These are phyloP conservation scores for Cichlasoma orientale DNA, from an alignment of 2,797 vertebrate genomes.

Conservation along the genomic window DNA sequence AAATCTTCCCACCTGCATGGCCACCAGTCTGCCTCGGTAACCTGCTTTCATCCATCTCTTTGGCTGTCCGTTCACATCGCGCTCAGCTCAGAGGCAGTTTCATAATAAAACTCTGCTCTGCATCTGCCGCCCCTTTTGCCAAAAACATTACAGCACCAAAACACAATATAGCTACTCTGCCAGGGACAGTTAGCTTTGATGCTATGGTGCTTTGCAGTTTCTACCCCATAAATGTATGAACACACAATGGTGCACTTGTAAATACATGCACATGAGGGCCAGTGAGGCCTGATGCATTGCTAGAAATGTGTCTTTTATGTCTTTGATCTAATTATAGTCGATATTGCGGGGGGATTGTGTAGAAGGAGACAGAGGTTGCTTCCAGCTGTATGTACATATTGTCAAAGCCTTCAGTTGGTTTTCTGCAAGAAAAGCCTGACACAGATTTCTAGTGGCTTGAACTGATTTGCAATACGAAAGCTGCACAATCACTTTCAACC, in stretches of 20 bases:
- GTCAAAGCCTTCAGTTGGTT: slow-evolving; percentile 9
- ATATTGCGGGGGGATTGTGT: slow-evolving; percentile 47
- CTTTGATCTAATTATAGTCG: slow-evolving; percentile 53
- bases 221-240: background rate
- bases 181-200: background rate
- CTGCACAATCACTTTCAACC: background rate
- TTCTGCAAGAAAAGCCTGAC: background rate
- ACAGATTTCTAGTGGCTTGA: background rate
- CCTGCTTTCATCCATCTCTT: background rate
- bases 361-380: slow-evolving; percentile 33
- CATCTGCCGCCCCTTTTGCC: background rate
- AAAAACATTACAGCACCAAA: background rate
- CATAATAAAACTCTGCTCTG: background rate
- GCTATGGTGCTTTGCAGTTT: background rate
- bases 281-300: slow-evolving; percentile 25
- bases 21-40: background rate
- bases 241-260: background rate
- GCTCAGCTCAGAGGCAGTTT: background rate
- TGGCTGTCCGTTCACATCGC: background rate
- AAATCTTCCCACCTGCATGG: background rate
- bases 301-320: slow-evolving; percentile 54
- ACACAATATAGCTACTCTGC: background rate
- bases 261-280: slow-evolving; percentile 13
- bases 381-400: slow-evolving; percentile 27
- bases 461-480: background rate